Conservation (phyloP, 2,888 invertebrate genomes). For the Plebejus argus region DNA sequence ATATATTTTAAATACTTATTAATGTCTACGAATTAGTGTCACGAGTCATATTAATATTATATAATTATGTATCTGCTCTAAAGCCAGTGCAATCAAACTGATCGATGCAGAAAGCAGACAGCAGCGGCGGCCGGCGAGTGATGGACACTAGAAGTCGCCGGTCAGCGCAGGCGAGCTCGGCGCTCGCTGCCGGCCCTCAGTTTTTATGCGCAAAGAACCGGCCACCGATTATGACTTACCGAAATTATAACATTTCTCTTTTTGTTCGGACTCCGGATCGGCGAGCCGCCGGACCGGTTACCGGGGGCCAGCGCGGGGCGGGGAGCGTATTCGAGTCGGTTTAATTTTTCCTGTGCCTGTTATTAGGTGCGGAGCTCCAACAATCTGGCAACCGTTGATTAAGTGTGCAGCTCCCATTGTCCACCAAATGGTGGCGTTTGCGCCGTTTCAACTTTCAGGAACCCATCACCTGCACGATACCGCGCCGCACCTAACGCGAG, state of each 20-base stretch:
- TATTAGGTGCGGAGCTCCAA: not conserved
- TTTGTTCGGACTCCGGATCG: constrained; percentile 30
- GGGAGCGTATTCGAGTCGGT: not conserved
- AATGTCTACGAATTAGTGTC: too few relatives aligned
- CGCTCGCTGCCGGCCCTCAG: constrained; percentile 27
- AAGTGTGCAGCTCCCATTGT: not conserved
- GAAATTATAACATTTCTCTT: constrained; percentile 40
- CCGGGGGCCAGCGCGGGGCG: not conserved
- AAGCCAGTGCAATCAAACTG: not conserved
- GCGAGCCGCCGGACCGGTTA: constrained; percentile 31
- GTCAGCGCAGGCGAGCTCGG: constrained; percentile 16
- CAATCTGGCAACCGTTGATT: not conserved
- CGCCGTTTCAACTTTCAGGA: not conserved
- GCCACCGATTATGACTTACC: constrained; percentile 43
- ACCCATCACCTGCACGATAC: not conserved
- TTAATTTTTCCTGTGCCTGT: not conserved
- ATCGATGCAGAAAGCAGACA: not conserved
- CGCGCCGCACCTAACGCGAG: not conserved
- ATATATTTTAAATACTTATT: too few relatives aligned
- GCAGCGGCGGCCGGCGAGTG: not conserved
- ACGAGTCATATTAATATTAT: too few relatives aligned
- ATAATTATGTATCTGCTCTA: too few relatives aligned
- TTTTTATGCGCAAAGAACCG: constrained; percentile 40
- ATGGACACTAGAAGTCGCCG: not conserved
- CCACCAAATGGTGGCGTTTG: not conserved